These are phyloP conservation scores for Micronisus gabar DNA, from an alignment of 2,113 vertebrate species.

Conservation along the genomic window DNA sequence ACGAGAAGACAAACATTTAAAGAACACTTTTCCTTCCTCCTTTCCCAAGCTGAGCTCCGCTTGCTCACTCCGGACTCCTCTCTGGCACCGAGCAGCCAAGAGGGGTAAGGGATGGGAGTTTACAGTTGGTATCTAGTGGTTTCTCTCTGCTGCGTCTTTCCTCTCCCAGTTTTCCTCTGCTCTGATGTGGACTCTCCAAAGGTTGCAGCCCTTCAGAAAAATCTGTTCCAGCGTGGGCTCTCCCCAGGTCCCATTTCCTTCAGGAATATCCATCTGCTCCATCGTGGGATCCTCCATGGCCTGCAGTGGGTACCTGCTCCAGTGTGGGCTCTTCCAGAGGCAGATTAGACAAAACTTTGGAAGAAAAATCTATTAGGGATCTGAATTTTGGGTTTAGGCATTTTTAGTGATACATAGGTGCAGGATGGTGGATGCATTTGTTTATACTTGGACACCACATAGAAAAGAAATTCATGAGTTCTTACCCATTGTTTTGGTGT, in stretches of 20 bases:
- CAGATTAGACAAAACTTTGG: neutral
- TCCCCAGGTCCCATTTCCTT: neutral
- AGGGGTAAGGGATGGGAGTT: neutral
- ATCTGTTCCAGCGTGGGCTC: fast-evolving
- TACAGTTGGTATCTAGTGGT: neutral
- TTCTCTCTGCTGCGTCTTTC: neutral
- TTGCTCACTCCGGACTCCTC: neutral
- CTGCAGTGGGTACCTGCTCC: neutral
- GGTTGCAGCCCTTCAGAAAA: neutral
- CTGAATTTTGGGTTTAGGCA: neutral
- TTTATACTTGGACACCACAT: neutral
- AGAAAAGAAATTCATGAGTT: neutral
- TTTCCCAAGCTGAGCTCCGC: neutral
- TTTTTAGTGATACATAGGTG: neutral
- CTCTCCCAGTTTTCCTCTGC: neutral
- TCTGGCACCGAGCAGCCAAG: neutral
- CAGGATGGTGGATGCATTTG: neutral
- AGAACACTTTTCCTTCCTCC: neutral
- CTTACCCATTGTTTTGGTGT: neutral
- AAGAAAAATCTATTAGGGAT: neutral
- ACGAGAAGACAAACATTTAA: neutral
- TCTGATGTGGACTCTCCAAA: neutral
- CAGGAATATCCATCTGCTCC: neutral
- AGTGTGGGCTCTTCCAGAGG: too few relatives aligned
- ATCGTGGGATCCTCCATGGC: too few relatives aligned